These are phyloP conservation scores for Diplodus sargus DNA, from an alignment of 2,797 vertebrate species.

Conservation along the genomic window DNA sequence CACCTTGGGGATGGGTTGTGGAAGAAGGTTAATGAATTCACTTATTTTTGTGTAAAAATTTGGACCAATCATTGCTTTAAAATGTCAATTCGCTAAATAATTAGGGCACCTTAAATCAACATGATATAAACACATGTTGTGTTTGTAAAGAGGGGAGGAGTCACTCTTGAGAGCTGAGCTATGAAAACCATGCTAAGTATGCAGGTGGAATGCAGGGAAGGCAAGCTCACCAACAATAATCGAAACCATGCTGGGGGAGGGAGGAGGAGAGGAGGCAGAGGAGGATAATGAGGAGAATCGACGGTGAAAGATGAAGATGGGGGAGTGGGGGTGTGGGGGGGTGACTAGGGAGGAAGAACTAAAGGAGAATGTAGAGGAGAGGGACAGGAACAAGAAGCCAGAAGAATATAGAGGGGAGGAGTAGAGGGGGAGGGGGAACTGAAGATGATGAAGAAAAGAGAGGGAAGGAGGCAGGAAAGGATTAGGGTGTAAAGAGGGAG, in stretches of 20 bases:
- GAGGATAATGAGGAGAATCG: slow-evolving; percentile 38
- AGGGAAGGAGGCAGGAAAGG: neutral
- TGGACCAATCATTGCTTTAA: neutral
- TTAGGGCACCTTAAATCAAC: neutral
- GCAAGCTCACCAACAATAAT: slow-evolving; percentile 29
- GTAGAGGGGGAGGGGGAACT: slow-evolving; percentile 17
- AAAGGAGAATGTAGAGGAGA: slow-evolving; percentile 22
- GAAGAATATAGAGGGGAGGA: slow-evolving; percentile 45
- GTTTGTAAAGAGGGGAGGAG: slow-evolving; percentile 7
- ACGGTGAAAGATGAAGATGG: slow-evolving; percentile 30
- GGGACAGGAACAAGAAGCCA: neutral
- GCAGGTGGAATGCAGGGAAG: slow-evolving; percentile 33
- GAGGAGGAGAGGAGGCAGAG: slow-evolving; percentile 22
- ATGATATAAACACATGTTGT: neutral
- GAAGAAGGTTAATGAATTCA: neutral
- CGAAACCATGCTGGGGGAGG: slow-evolving; percentile 10
- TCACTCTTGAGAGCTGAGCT: slow-evolving; percentile 33
- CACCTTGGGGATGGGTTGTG: neutral
- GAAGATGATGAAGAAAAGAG: neutral
- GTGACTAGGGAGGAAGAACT: slow-evolving; percentile 18
- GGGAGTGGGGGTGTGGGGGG: neutral
- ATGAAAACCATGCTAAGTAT: slow-evolving; percentile 63
- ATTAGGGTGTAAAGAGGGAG: slow-evolving; percentile 20
- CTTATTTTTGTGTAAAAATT: neutral
- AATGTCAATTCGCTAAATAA: neutral